Base-by-base conservation (phyloP, 1,140 invertebrate genomes). In the Lordiphosa mommai region DNA sequence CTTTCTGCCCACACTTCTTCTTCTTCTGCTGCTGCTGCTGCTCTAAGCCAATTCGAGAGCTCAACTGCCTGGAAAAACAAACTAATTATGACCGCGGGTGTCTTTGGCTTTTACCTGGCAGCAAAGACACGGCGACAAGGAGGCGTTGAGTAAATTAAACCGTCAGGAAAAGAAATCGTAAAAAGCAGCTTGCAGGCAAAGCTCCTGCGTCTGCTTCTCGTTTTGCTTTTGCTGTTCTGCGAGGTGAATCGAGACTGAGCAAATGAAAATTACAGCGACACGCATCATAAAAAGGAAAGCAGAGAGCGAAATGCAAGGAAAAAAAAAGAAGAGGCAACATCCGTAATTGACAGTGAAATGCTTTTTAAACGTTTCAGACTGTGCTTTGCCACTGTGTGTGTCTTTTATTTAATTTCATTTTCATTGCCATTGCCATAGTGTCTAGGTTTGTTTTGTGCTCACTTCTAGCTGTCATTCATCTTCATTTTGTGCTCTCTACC, bases 1-100 rank as follows among this genome's bases (percentile, higher is more conserved):
- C 50, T 57, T 80, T 82, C 27, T 36, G n/a, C 34, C 14, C 7
- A 5, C 7, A 10, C n/a, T 36, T 13, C 4, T 43, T 7, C 20
- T 27, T 13, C 40, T 43, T 8, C 40, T 43, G 10, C 10, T 9
- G 38, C 10, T 41, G 20, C 10, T 27, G 27, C 33, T 52, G 41
- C 40, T 41, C 58, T 37, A 56, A 84, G 66, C 58, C 77, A 82
- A 76, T 82, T 84, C 77, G 44, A 67, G 41, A 67, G 53, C 67
- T 76, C 67, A 82, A 82, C 76, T 82, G 77, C 61, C 76, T 76
- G 76, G 79, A 60, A 82, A 82, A 82, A 84, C 77, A 82, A 82
- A 82, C 76, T 82, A 82, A 82, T 82, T 82, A 82, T 84, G 76
- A 76, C 76, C 76, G 72, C 76, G 49, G 77, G 76, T 60, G 47